phyloP scores from a whole-genome alignment of 2,888 invertebrate species.

The Cataglyphis cursor region DNA sequence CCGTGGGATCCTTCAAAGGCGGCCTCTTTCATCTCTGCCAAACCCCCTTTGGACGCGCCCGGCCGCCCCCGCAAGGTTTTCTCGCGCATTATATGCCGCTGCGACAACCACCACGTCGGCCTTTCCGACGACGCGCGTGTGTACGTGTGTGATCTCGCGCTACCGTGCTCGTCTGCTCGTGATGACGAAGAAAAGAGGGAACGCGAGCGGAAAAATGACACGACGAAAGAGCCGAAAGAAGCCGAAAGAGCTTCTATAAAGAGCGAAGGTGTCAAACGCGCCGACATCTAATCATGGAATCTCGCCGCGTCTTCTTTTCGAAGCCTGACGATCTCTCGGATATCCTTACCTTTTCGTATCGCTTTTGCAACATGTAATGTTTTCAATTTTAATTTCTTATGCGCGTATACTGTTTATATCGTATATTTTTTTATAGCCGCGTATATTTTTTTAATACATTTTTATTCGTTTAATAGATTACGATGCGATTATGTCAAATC shows the following conservation, averaged over 20 bases:
- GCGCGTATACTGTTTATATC: too few species aligned
- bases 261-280: constrained; percentile 57
- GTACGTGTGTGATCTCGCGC: constrained; percentile 43
- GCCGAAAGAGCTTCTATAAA: constrained; percentile 41
- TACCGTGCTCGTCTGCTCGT: constrained; percentile 53
- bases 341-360: neutral
- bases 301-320: constrained; percentile 9
- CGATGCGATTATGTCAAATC: too few species aligned
- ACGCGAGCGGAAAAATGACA: constrained; percentile 56
- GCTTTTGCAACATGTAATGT: neutral
- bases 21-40: constrained; percentile 84
- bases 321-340: neutral
- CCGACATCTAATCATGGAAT: constrained; percentile 72
- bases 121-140: constrained; percentile 25
- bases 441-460: neutral
- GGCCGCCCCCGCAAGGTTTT: constrained; percentile 67
- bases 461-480: neutral
- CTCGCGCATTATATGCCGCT: constrained; percentile 74
- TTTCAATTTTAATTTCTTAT: neutral
- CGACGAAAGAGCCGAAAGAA: constrained; percentile 18
- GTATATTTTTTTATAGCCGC: too few species aligned
- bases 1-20: constrained; percentile 84
- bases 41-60: constrained; percentile 74
- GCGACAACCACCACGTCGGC: constrained; percentile 72
- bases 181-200: constrained; percentile 49